Evolutionary conservation across 2,113 vertebrate species (phyloP).

Genomic region (Triplophysa dalaica): DNA sequence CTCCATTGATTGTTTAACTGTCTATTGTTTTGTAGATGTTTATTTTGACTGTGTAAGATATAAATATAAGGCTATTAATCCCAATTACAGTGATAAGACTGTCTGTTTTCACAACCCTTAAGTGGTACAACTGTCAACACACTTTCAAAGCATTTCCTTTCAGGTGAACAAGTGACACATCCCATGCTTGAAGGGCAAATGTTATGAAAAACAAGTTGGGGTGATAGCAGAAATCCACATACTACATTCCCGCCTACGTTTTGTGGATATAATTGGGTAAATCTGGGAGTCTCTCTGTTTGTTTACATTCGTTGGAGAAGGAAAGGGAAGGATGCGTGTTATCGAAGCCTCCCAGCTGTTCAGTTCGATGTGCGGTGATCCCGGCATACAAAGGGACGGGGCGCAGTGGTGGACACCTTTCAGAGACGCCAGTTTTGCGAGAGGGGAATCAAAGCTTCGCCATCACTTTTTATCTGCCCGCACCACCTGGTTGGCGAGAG

Average conservation of each 20-base stretch:
- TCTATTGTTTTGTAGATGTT: conserved; percentile 34
- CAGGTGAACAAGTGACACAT: conserved; percentile 7
- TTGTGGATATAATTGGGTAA: conserved; percentile 13
- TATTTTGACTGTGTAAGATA: conserved; percentile 43
- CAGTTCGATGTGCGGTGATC: conserved; percentile 56
- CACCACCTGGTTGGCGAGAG: conserved; percentile 63
- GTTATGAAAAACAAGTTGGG: not conserved
- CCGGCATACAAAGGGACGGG: conserved; percentile 67
- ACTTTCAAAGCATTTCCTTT: not conserved
- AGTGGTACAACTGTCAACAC: conserved; percentile 17
- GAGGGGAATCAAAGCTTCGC: conserved; percentile 64
- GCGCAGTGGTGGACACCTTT: conserved; percentile 63
- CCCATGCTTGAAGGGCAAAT: conserved; percentile 11
- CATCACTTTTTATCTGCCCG: conserved; percentile 61
- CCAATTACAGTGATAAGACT: conserved; percentile 21
- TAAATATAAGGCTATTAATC: conserved; percentile 57
- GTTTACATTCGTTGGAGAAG: conserved; percentile 35
- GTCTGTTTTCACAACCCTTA: conserved; percentile 2
- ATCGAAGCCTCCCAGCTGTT: conserved; percentile 67
- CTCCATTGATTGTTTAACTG: conserved; percentile 34
- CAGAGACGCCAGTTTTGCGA: conserved; percentile 56
- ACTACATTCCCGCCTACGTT: not conserved
- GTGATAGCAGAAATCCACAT: not conserved
- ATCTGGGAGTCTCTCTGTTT: conserved; percentile 5
- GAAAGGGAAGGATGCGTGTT: conserved; percentile 38